phyloP scores from a whole-genome alignment of 1,140 invertebrate genomes.

The Drosophila ogumai region DNA sequence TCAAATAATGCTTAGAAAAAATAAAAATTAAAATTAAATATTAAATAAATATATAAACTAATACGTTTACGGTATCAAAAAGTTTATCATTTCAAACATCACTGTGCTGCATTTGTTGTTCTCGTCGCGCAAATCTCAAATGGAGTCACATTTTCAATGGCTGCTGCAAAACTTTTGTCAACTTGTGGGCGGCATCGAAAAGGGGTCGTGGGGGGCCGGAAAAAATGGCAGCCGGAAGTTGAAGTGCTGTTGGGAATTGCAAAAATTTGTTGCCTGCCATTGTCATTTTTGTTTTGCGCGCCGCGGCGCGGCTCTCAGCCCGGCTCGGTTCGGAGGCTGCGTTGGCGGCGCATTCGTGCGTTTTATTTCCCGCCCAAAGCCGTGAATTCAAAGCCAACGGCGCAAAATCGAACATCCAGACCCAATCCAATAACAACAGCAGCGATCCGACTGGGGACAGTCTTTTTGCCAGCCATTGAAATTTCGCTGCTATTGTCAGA shows the following conservation, averaged over 20 bases:
- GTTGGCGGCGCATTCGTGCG: conserved; percentile 68
- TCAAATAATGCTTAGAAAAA: not conserved
- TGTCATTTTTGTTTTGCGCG: conserved; percentile 78
- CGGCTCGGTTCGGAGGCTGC: conserved; percentile 7
- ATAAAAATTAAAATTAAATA: not conserved
- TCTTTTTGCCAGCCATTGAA: conserved; percentile 62
- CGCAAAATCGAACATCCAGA: conserved; percentile 69
- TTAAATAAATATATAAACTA: not conserved
- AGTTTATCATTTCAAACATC: not conserved
- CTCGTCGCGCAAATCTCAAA: conserved; percentile 68
- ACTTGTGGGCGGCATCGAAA: conserved; percentile 28
- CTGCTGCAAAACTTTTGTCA: conserved; percentile 64
- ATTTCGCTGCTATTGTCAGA: conserved; percentile 70
- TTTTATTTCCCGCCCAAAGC: conserved; percentile 74
- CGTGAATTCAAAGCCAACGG: conserved; percentile 77
- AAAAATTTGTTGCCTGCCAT: conserved; percentile 81
- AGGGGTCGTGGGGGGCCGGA: conserved; percentile 9
- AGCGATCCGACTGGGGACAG: conserved; percentile 14
- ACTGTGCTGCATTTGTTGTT: conserved; percentile 23
- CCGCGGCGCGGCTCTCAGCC: not conserved
- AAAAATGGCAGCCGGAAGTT: conserved; percentile 71
- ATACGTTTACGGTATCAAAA: conserved; percentile 13
- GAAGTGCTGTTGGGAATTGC: conserved; percentile 81
- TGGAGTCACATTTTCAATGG: conserved; percentile 81
- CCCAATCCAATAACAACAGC: conserved; percentile 36